Evolutionary conservation across 2,113 vertebrate species (phyloP).

Genomic region (Columbina picui): DNA sequence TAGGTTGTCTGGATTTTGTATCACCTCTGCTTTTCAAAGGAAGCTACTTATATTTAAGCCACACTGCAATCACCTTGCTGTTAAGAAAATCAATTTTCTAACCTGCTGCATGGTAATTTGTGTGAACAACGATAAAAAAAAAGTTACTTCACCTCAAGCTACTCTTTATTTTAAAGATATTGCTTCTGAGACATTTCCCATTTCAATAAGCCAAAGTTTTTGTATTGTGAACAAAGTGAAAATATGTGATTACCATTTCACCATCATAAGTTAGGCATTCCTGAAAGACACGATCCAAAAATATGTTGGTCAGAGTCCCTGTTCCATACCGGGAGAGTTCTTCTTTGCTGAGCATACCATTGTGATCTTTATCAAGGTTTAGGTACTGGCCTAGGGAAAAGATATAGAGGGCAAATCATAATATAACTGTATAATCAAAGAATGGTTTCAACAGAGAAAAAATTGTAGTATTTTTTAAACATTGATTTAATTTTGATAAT

Average conservation of each 20-base stretch:
- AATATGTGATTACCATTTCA: constrained; percentile 87
- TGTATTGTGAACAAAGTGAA: neutral
- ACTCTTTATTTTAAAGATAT: neutral
- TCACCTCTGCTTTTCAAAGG: neutral
- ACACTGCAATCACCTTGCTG: neutral
- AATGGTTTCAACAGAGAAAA: neutral
- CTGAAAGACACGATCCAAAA: constrained; percentile 95
- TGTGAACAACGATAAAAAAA: neutral
- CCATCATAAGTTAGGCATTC: constrained; percentile 97
- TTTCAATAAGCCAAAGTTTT: neutral
- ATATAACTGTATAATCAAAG: neutral
- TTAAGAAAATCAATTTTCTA: neutral
- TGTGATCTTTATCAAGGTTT: constrained; percentile 97
- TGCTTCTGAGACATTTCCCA: neutral
- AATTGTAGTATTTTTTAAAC: neutral
- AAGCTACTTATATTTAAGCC: neutral
- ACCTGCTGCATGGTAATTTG: neutral
- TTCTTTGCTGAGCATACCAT: constrained; percentile 98
- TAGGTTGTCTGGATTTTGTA: neutral
- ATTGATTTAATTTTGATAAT: neutral
- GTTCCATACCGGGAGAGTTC: constrained; percentile 97
- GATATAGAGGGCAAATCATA: neutral
- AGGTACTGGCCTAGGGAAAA: constrained; percentile 89
- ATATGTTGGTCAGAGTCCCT: constrained; percentile 92
- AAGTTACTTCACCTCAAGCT: neutral